Evolutionary conservation across 2,888 invertebrate genomes (phyloP).

Genomic region (Ichneumoninae sp.): DNA sequence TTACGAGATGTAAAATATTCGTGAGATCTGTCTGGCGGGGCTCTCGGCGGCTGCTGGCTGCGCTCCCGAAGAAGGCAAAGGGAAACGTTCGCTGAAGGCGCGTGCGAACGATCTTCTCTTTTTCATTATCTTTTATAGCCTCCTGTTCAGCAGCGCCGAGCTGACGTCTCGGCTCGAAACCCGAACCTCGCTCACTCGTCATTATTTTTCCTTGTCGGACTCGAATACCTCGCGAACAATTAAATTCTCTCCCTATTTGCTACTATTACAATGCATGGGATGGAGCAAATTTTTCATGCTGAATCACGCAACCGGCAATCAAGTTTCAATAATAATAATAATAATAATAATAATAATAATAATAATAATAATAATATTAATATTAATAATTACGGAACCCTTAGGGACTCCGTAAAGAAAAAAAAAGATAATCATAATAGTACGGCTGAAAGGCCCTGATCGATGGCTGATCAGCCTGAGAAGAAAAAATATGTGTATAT

Average conservation of each 20-base stretch:
- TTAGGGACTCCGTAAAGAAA: too few species aligned
- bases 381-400: too few species aligned
- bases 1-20: conserved; percentile 67
- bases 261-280: neutral
- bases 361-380: too few species aligned
- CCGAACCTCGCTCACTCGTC: conserved; percentile 24
- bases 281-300: neutral
- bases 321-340: neutral
- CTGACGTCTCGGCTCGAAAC: neutral
- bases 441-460: too few species aligned
- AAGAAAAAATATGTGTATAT: too few species aligned
- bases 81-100: conserved; percentile 48
- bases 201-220: conserved; percentile 8
- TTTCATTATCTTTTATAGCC: conserved; percentile 16
- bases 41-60: neutral
- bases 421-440: too few species aligned
- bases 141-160: neutral
- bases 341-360: neutral
- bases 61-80: conserved; percentile 58
- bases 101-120: conserved; percentile 56
- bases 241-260: neutral
- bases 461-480: too few species aligned
- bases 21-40: conserved; percentile 66
- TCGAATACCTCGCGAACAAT: conserved; percentile 12
- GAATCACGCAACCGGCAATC: neutral